Percentiles rank a stretch among this genome's conserved stretches.
Conservation (phyloP, 2,797 vertebrate species). For the Siniperca scherzeri region DNA sequence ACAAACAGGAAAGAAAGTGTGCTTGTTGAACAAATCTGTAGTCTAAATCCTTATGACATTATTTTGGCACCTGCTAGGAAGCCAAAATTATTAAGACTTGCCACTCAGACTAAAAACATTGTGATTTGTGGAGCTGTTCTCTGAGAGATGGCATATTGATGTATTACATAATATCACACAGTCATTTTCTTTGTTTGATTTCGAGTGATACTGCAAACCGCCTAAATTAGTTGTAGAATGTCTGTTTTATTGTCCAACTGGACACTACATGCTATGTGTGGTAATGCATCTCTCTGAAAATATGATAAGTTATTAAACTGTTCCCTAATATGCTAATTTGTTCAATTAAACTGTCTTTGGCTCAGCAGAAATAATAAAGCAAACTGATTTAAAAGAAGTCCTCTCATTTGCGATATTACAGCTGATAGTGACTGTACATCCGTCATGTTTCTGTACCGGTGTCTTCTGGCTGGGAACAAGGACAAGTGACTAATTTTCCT, state of each 20-base stretch:
- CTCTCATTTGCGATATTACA: slow-evolving; percentile 70
- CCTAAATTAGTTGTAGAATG: slow-evolving; percentile 74
- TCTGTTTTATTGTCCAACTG: slow-evolving; percentile 74
- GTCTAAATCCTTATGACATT: slow-evolving; percentile 12
- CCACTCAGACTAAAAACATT: neutral
- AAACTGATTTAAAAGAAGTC: slow-evolving; percentile 79
- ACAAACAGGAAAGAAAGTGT: neutral
- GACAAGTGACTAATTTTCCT: slow-evolving; percentile 69
- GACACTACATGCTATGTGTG: slow-evolving; percentile 63
- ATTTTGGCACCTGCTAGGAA: slow-evolving; percentile 9
- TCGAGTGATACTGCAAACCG: slow-evolving; percentile 66
- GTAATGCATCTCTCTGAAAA: slow-evolving; percentile 74
- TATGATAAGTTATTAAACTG: slow-evolving; percentile 80
- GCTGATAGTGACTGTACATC: slow-evolving; percentile 67
- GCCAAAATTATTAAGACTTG: neutral
- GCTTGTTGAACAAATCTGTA: slow-evolving; percentile 6
- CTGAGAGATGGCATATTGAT: slow-evolving; percentile 57
- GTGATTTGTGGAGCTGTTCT: slow-evolving; percentile 48
- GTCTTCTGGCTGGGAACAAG: slow-evolving; percentile 63
- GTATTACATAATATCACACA: slow-evolving; percentile 60
- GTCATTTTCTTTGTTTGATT: slow-evolving; percentile 68
- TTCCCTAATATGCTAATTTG: slow-evolving; percentile 80
- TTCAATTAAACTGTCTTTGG: slow-evolving; percentile 77
- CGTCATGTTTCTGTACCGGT: slow-evolving; percentile 53
- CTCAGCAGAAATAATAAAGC: slow-evolving; percentile 78